Evolutionary conservation across 1,140 invertebrate genomes (phyloP).

Genomic region (Drosophila oshimai): DNA sequence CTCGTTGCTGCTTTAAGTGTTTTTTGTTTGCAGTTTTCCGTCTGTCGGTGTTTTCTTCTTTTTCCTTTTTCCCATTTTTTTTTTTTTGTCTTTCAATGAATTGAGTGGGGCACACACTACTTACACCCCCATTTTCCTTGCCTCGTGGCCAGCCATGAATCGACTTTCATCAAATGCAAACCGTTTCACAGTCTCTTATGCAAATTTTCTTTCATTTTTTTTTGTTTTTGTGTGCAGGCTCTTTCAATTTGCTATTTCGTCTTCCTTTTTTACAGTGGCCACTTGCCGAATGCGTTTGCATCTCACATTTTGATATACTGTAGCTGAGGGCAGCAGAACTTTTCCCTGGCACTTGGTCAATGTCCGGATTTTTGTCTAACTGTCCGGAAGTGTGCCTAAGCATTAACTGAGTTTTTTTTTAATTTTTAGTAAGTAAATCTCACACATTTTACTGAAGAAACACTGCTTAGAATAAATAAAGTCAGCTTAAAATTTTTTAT

Average conservation of each 20-base stretch:
- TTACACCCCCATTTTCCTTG: not conserved
- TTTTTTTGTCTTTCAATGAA: slow-evolving; percentile 57
- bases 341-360: slow-evolving; percentile 7
- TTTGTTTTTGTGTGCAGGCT: slow-evolving; percentile 4
- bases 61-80: not conserved
- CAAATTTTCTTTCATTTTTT: slow-evolving; percentile 33
- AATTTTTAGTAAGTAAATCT: not conserved
- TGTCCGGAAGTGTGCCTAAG: not conserved
- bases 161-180: slow-evolving; percentile 51
- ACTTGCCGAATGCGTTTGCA: slow-evolving; percentile 46
- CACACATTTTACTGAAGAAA: not conserved
- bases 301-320: slow-evolving; percentile 32
- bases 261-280: slow-evolving; percentile 33
- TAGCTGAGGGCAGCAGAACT: slow-evolving; percentile 5
- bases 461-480: too few species aligned
- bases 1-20: slow-evolving; percentile 61
- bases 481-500: too few species aligned
- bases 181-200: slow-evolving; percentile 50
- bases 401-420: not conserved
- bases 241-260: slow-evolving; percentile 38
- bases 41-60: slow-evolving; percentile 38
- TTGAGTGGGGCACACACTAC: slow-evolving; percentile 41
- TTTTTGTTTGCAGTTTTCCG: slow-evolving; percentile 29
- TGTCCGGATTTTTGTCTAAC: not conserved
- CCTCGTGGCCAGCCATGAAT: slow-evolving; percentile 37